Evolutionary conservation across 2,888 invertebrate species (phyloP), one percentile per base, ranked within the genome.

Genomic region (Meteorus cinctellus): DNA sequence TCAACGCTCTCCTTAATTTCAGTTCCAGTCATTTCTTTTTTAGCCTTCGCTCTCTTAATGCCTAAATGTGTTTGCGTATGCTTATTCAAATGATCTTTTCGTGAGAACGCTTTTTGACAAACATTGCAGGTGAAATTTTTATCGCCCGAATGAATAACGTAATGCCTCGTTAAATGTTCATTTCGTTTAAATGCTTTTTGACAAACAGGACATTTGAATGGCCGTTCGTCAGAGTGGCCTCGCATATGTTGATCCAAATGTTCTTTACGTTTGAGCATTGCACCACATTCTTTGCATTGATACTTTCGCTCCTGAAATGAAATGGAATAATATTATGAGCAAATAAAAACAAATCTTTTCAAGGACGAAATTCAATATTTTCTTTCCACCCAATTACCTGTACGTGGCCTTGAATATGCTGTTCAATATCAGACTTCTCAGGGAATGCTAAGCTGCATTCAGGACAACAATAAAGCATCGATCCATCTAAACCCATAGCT

Each of bases 101-200:
- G 87, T 24, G 90, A 91, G 79, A 91, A 91, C 0, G 90, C 90
- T 78, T 91, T 91, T 16, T 90, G 89, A 80, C 92, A 92, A 36
- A 90, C 89, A 8, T 85, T 84, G 78, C 91, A 91, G 1, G 85
- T 84, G 79, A 90, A 91, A 68, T 90, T 91, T 79, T 91, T 91
- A 79, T 90, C 90, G 2, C 91, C 91, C 0, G 91, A 91, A 79
- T 92, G 92, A 74, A 91, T 91, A 4, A 91, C 90, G 74, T 89
- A 90, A 81, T 92, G 92, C 67, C 91, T 89, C 0, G 91, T 90
- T n/a, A 91, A 86, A 80, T 91, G 91, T 77, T 92, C 91, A 79
- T 91, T 91, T 51, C 92, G 87, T 77, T 91, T 91, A 81, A 91
- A 91, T 2, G 89, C 90, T 80, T 90, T 90, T 48, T 86, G 87